Percentiles rank a stretch among this genome's conserved stretches.
phyloP scores from a whole-genome alignment of 2,113 vertebrate genomes.

The Nannospalax galili region DNA sequence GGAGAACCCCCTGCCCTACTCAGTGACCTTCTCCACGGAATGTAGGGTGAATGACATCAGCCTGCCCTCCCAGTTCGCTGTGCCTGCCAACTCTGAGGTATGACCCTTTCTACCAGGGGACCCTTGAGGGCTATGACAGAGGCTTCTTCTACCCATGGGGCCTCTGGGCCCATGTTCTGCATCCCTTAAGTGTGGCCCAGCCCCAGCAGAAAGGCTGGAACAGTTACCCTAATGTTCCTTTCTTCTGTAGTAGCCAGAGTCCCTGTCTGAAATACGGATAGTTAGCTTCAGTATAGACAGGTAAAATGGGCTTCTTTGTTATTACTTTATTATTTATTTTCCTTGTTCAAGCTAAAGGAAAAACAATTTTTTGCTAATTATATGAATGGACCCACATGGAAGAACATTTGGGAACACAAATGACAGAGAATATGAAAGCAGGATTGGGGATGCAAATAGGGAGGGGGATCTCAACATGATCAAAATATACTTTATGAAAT shows the following conservation, averaged over 20 bases:
- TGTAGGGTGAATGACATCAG: conserved; percentile 88
- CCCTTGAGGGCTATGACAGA: not conserved
- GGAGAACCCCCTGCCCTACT: conserved; percentile 90
- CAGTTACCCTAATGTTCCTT: not conserved
- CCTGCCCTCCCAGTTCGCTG: conserved; percentile 85
- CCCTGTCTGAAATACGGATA: not conserved
- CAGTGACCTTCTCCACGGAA: conserved; percentile 84
- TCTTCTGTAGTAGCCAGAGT: not conserved
- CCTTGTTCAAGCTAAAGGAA: not conserved
- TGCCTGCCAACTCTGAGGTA: conserved; percentile 90
- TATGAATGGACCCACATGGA: too few species aligned
- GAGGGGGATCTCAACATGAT: too few species aligned
- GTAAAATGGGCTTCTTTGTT: not conserved
- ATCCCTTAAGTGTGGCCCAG: not conserved
- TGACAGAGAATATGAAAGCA: too few species aligned
- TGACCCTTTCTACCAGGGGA: not conserved
- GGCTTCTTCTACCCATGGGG: not conserved
- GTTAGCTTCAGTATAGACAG: not conserved
- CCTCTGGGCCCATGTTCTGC: not conserved
- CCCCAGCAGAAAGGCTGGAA: not conserved
- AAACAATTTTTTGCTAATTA: not conserved
- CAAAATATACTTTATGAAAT: too few species aligned
- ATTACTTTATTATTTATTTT: not conserved
- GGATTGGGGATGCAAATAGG: too few species aligned
- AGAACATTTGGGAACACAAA: too few species aligned